Evolutionary conservation across 1,140 invertebrate species (phyloP).

Genomic region (Apis cerana): DNA sequence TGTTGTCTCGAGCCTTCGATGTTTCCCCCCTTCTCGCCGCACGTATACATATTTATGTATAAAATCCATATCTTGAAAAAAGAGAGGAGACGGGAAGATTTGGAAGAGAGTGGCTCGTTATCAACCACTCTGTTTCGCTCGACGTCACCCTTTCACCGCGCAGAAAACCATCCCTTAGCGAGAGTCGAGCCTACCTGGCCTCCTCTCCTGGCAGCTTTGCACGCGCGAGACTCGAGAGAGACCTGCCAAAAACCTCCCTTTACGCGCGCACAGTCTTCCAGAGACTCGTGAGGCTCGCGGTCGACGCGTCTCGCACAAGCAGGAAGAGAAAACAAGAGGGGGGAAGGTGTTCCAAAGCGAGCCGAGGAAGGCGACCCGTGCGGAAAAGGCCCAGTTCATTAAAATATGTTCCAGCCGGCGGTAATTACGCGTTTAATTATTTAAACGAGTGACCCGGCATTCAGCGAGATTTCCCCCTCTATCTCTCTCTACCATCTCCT

Average conservation of each 20-base stretch:
- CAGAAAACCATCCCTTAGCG: no score
- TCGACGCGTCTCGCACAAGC: neutral
- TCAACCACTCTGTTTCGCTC: constrained; percentile 16
- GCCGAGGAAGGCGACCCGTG: neutral
- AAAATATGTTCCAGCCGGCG: constrained; percentile 70
- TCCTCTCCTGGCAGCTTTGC: no score
- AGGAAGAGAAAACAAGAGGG: neutral
- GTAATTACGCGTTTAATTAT: constrained; percentile 78
- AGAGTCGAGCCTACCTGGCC: no score
- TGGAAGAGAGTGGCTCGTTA: constrained; percentile 29
- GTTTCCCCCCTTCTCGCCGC: neutral
- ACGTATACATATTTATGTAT: no score
- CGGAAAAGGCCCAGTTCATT: constrained; percentile 68
- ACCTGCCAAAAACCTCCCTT: no score
- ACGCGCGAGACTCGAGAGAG: no score
- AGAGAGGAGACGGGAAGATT: neutral
- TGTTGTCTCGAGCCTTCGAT: neutral
- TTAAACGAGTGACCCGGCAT: constrained; percentile 73
- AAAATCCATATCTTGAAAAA: no score
- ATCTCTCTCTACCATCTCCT: neutral
- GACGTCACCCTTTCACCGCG: neutral
- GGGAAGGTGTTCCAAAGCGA: no score
- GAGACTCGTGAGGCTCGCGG: no score
- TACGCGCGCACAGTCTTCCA: no score
- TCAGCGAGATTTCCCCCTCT: constrained; percentile 69